These are phyloP conservation scores for Drosophila cognata DNA, from an alignment of 2,888 invertebrate species.

Conservation along the genomic window DNA sequence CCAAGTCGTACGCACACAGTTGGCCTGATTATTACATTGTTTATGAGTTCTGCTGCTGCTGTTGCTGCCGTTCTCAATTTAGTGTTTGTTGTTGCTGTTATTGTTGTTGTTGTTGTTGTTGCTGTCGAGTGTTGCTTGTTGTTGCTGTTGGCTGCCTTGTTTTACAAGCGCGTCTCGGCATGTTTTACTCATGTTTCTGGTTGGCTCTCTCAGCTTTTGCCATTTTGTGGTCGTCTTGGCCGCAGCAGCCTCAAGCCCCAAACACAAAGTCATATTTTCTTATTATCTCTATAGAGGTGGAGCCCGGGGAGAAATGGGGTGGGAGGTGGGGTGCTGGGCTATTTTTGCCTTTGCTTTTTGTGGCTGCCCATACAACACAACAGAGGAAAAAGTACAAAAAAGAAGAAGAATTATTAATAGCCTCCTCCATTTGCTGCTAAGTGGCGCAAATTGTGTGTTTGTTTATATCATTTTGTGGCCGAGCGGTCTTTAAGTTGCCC, in stretches of 20 bases:
- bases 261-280: constrained; percentile 75
- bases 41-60: constrained; percentile 64
- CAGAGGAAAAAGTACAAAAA: constrained; percentile 18
- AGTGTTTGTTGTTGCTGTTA: constrained; percentile 60
- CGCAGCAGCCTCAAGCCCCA: constrained; percentile 49
- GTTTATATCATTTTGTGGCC: constrained; percentile 77
- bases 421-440: constrained; percentile 80
- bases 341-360: constrained; percentile 62
- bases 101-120: constrained; percentile 43
- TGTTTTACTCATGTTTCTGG: constrained; percentile 72
- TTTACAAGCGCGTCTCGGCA: constrained; percentile 74
- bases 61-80: constrained; percentile 60
- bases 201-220: constrained; percentile 45
- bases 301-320: constrained; percentile 1
- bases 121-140: constrained; percentile 33
- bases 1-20: constrained; percentile 46
- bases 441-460: constrained; percentile 82
- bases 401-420: constrained; percentile 75
- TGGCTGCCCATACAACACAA: constrained; percentile 58
- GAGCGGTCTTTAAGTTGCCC: constrained; percentile 46
- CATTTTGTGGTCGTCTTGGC: constrained; percentile 66
- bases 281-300: constrained; percentile 64
- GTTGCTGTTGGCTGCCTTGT: constrained; percentile 63
- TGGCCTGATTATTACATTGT: constrained; percentile 78
- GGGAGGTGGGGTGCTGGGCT: constrained; percentile 22